Evolutionary conservation across 2,113 vertebrate genomes (phyloP).

Genomic region (Heterocephalus glaber): DNA sequence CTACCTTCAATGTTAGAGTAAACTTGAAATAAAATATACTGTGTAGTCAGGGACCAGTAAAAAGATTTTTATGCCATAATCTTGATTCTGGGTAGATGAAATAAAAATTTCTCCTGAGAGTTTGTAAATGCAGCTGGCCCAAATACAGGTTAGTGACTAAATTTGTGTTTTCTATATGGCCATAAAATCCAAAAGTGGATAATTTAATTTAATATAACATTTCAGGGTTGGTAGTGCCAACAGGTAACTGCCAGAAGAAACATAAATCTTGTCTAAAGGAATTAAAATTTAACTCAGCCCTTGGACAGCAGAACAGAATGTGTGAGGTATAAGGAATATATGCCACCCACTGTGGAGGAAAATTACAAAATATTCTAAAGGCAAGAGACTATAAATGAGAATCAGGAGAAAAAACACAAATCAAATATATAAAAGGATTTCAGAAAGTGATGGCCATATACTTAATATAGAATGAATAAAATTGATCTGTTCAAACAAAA

Average conservation of each 20-base stretch:
- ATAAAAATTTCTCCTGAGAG: neutral
- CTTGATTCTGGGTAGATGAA: neutral
- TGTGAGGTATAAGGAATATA: constrained; percentile 27
- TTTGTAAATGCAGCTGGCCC: neutral
- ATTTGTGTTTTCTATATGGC: neutral
- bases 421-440: neutral
- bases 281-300: constrained; percentile 36
- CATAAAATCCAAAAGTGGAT: constrained; percentile 19
- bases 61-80: neutral
- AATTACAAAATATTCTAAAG: neutral
- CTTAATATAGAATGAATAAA: neutral
- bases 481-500: neutral
- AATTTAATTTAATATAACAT: constrained; percentile 15
- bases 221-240: neutral
- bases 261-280: neutral
- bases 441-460: neutral
- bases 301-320: neutral
- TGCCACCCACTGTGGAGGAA: neutral
- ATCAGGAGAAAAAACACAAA: constrained; percentile 9
- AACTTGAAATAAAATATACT: neutral
- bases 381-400: neutral
- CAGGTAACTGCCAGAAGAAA: constrained; percentile 37
- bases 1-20: neutral
- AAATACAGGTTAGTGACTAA: neutral
- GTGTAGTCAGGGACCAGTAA: neutral